phyloP scores from a whole-genome alignment of 2,888 invertebrate genomes.

The Leptogaster cylindrica region DNA sequence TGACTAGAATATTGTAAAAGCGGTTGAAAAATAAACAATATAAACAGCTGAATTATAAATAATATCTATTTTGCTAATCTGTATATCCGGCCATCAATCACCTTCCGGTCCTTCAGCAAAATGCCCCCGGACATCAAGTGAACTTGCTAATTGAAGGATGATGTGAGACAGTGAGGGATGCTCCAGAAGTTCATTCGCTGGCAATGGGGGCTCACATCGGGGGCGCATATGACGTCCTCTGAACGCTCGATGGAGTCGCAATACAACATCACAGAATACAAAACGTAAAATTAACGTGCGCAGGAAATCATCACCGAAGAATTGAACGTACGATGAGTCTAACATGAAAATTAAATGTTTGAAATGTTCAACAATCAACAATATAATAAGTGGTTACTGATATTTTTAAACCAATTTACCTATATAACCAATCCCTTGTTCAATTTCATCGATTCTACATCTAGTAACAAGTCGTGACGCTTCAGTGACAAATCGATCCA shows the following conservation, averaged over 20 bases:
- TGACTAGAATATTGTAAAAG: constrained; percentile 30
- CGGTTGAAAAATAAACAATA: no score
- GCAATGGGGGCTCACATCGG: constrained; percentile 82
- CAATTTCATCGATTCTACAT: constrained; percentile 77
- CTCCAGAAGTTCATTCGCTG: constrained; percentile 85
- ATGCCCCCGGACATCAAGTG: constrained; percentile 77
- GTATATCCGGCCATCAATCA: constrained; percentile 60
- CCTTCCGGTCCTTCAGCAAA: constrained; percentile 62
- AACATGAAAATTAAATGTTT: constrained; percentile 52
- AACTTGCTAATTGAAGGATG: constrained; percentile 81
- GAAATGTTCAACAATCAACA: no score
- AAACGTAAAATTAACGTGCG: constrained; percentile 86
- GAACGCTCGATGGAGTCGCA: constrained; percentile 85
- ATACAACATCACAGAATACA: constrained; percentile 90
- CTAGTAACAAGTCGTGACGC: constrained; percentile 82
- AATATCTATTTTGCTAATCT: constrained; percentile 36
- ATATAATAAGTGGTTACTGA: background rate
- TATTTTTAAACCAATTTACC: constrained; percentile 50
- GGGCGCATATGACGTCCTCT: constrained; percentile 86
- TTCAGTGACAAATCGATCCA: constrained; percentile 89
- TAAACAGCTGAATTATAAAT: constrained; percentile 21
- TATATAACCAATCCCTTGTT: constrained; percentile 62
- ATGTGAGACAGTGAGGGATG: constrained; percentile 80
- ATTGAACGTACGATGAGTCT: constrained; percentile 79
- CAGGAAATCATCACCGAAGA: constrained; percentile 94